Base-by-base conservation (phyloP, 2,888 invertebrate species). In the Callosobruchus maculatus region DNA sequence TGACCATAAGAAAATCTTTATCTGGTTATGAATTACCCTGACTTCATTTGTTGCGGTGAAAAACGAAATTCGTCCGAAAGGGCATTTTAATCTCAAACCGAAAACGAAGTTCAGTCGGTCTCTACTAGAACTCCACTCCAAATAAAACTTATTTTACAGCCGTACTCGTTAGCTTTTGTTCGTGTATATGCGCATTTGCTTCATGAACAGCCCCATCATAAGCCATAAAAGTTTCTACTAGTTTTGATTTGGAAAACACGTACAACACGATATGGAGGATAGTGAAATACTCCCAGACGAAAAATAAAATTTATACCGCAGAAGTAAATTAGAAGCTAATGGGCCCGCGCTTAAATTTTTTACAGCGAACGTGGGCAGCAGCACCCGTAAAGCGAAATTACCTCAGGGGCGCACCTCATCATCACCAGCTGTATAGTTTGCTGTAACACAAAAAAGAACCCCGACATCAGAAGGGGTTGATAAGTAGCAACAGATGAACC, bases 311-410 rank as follows among this genome's bases (percentile, higher is more conserved):
- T 73, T 73, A 73, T 74, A 73, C 70, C 26, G 66, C 74, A 71
- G 49, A n/a, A 75, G 71, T 72, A 67, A 72, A 75, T 75, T 72
- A 70, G 75, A 72, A 75, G 72, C 72, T 75, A 72, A 75, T 74
- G 72, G 66, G 67, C 67, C 31, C 69, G 31, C 49, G 13, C 49
- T 49, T 49, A 49, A 49, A 49, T 13, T 7, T 49, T 49, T 49
- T 49, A 49, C 18, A 49, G 13, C 49, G 49, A 49, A 49, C 49
- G 18, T 18, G 49, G 49, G 49, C 13, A 49, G 49, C 18, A 49
- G 49, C 49, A 49, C 49, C 49, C 49, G 49, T 49, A 49, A 49
- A 49, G 49, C 13, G 49, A 49, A 49, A 49, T 49, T 49, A 18
- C 49, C 13, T 49, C 49, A 49, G 3, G 18, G 49, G 18, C 49